These are phyloP conservation scores for Ptilorrhoa leucosticta DNA, from an alignment of 2,113 vertebrate species.

Conservation along the genomic window DNA sequence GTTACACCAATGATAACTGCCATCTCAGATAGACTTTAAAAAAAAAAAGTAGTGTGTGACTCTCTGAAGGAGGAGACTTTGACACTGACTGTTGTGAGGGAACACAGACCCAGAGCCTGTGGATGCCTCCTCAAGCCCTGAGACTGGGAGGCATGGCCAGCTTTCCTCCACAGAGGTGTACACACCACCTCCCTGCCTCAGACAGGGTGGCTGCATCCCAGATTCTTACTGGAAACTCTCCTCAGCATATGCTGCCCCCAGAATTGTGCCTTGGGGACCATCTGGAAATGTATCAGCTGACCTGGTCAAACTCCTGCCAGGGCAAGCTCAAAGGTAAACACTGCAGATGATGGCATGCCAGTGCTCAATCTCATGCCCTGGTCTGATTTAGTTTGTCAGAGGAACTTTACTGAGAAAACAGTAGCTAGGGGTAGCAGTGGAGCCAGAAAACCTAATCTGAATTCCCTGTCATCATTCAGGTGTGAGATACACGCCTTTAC, in stretches of 20 bases:
- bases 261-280: neutral
- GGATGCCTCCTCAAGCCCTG: neutral
- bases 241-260: accelerated
- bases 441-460: neutral
- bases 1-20: neutral
- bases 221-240: neutral
- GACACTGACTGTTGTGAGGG: accelerated
- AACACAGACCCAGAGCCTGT: neutral
- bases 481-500: neutral
- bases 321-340: neutral
- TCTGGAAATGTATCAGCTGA: neutral
- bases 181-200: neutral
- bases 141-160: neutral
- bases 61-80: neutral
- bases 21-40: neutral
- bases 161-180: neutral
- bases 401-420: neutral
- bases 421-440: neutral
- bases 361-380: neutral
- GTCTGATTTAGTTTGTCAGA: neutral
- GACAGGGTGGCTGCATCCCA: accelerated
- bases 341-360: neutral
- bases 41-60: neutral
- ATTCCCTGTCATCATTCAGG: neutral
- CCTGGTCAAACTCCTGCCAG: neutral